These are phyloP conservation scores for Eucera pruinosa DNA, from an alignment of 2,888 invertebrate species.

Conservation along the genomic window DNA sequence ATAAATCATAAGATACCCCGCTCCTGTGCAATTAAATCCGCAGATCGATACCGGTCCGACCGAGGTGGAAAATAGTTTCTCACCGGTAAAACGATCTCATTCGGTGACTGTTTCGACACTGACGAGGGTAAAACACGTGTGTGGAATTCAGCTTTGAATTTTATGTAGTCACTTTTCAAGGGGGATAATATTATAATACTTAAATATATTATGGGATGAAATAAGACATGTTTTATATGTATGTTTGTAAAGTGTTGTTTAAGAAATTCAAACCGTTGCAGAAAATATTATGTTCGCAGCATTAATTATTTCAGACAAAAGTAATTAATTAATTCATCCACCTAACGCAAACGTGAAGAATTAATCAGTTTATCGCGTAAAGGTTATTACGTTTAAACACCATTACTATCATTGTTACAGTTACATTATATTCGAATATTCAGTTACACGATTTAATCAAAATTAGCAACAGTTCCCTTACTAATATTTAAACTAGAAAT, in stretches of 20 bases:
- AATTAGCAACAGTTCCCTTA: neutral
- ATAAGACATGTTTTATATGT: too few relatives aligned
- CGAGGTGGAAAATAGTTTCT: conserved; percentile 49
- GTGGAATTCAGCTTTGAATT: neutral
- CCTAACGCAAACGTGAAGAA: too few relatives aligned
- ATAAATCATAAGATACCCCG: conserved; percentile 56
- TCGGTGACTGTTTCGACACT: conserved; percentile 17
- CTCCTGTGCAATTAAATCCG: conserved; percentile 70
- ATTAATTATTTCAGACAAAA: too few relatives aligned
- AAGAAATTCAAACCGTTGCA: too few relatives aligned
- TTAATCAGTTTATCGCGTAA: too few relatives aligned
- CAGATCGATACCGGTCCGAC: conserved; percentile 59
- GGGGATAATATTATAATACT: too few relatives aligned
- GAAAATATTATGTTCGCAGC: too few relatives aligned
- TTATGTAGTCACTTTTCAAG: too few relatives aligned
- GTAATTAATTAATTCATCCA: too few relatives aligned
- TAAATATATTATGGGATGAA: too few relatives aligned
- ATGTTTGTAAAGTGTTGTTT: too few relatives aligned
- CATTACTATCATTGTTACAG: neutral
- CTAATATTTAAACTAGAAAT: neutral
- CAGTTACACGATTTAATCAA: neutral
- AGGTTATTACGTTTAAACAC: neutral
- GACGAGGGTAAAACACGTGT: conserved; percentile 1
- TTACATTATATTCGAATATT: too few relatives aligned
- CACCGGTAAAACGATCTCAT: conserved; percentile 39